These are phyloP conservation scores for Zophobas atratus DNA, from an alignment of 1,140 invertebrate genomes.

Conservation along the genomic window DNA sequence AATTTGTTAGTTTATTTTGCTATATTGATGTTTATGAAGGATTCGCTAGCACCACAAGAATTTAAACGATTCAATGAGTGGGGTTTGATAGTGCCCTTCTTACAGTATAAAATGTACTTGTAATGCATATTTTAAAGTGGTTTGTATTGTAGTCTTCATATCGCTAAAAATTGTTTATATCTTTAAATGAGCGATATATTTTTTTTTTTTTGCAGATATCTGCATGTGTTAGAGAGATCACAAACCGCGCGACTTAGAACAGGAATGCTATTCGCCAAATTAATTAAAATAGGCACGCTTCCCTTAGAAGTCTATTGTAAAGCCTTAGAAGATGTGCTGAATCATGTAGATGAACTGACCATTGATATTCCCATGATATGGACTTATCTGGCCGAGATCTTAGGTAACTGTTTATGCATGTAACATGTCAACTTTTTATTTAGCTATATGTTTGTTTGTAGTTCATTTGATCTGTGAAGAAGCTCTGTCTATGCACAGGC, in stretches of 20 bases:
- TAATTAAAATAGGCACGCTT: slow-evolving; percentile 66
- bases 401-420: slow-evolving; percentile 66
- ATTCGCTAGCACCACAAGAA: slow-evolving; percentile 59
- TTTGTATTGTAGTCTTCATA: background rate
- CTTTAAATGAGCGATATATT: background rate
- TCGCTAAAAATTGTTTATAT: background rate
- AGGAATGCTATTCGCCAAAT: slow-evolving; percentile 65
- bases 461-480: slow-evolving; percentile 70
- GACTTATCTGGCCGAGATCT: slow-evolving; percentile 78
- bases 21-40: slow-evolving; percentile 53
- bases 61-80: slow-evolving; percentile 52
- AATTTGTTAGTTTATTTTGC: slow-evolving; percentile 50
- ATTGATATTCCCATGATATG: slow-evolving; percentile 86
- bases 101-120: slow-evolving; percentile 31
- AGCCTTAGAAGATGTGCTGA: slow-evolving; percentile 72
- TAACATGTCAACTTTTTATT: too few species aligned
- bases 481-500: slow-evolving; percentile 68
- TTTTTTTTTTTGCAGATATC: slow-evolving; percentile 57
- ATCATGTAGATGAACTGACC: slow-evolving; percentile 75
- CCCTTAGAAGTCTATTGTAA: slow-evolving; percentile 66
- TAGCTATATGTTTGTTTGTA: slow-evolving; percentile 61
- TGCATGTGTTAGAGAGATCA: slow-evolving; percentile 65
- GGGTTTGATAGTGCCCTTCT: slow-evolving; percentile 59
- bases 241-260: slow-evolving; percentile 65
- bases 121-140: too few species aligned